Evolutionary conservation across 2,888 invertebrate genomes (phyloP), one percentile per base, ranked within the genome.

Genomic region (Amphiduros pacificus): DNA sequence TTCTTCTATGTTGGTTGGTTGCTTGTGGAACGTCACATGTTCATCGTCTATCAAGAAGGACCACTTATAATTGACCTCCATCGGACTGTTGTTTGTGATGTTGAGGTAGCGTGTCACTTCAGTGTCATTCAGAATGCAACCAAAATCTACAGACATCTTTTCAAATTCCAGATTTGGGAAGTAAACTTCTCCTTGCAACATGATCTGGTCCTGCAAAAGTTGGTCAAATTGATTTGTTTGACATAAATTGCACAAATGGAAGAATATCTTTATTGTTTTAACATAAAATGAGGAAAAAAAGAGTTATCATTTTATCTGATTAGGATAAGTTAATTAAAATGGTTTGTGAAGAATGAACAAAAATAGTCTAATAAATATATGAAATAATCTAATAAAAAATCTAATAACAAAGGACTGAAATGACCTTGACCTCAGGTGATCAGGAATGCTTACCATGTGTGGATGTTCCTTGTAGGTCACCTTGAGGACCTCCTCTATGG

Each of bases 101-200:
- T 83, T 82, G 31, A 88, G 72, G 62, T 80, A 81, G 64, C 81
- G 74, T 17, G 83, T 83, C 0, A 77, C 79, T 41, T 82, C 83
- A 1, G 84, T 84, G 57, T 85, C 84, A 64, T 84, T 76, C 31
- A 85, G 77, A 66, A 89, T 83, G 74, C 88, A 88, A 52, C 86
- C 86, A 74, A 91, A 89, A 76, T 88, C 86, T 2, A 89, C 78
- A 63, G 81, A 78, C 17, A 84, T 83, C 48, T 88, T 85, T 64
- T 85, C 76, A 58, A 89, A 82, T 44, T 84, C 83, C 54, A 91
- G 77, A 73, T 89, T 89, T 0, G 91, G 90, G 75, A 87, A 90
- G 80, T 89, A 88, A 1, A 90, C 86, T 77, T 85, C 87, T 32
- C 88, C 90, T 51, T 80, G 81, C 49, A 91, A 76, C 67, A 85